Base-by-base conservation (phyloP, 2,113 vertebrate genomes). In the Toxostoma redivivum region DNA sequence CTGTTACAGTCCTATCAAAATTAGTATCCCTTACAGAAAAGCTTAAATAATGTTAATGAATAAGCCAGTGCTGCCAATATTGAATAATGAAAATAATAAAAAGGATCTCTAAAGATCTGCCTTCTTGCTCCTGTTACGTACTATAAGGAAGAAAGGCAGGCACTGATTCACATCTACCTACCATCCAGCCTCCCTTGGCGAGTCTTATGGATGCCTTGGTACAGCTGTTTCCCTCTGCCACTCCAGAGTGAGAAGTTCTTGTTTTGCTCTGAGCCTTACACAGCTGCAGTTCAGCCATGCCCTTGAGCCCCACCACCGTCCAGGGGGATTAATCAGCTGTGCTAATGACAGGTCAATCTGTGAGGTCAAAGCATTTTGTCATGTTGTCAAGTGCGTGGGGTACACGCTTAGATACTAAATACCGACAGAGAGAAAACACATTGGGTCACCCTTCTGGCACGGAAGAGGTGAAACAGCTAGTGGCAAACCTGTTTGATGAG, bases 341-440 rank as follows among this genome's bases (percentile, higher is more conserved):
- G n/a, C 60, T 74, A 94, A 95, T 73, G 81, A 50, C 70, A 82
- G 88, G 89, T 87, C 88, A 86, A n/a, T 30, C 74, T 82, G 42
- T 38, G 80, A 38, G 48, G 76, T 90, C 78, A 77, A 86, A 93
- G 38, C 25, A 20, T 94, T 96, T 96, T 92, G 82, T 90, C 79
- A 45, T 69, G 65, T 47, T 73, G 62, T 89, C 86, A 89, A 78
- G 65, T n/a, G 54, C 14, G 50, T 4, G 10, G 65, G 24, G 33
- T 74, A 42, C 60, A 38, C 10, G 14, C 74, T 73, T 66, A 17
- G 66, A 20, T 60, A n/a, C 64, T 18, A 4, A 40, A 27, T 8
- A 37, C 33, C 42, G 28, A 6, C 22, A 38, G 37, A 60, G 48
- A 23, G 38, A 73, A 88, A 92, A 42, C 19, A 5, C n/a, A 0